A percentile compares a stretch with the other conserved stretches of the same genome.
Evolutionary conservation across 2,888 invertebrate species (phyloP).

Genomic region (Drosophila anomalata): DNA sequence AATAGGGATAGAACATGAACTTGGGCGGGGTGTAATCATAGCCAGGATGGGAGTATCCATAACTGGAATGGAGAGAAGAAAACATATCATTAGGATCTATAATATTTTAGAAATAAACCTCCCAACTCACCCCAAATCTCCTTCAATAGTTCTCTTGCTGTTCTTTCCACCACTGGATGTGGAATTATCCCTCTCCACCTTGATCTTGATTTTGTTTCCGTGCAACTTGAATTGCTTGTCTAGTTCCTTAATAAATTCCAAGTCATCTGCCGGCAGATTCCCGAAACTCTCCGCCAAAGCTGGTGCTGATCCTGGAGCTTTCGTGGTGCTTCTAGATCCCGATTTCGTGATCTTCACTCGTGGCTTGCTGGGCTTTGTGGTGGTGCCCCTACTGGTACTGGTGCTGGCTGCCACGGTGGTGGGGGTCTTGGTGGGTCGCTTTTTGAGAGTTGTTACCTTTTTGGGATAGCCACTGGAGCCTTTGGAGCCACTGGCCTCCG

Average conservation of each 20-base stretch:
- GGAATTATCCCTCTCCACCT: conserved; percentile 81
- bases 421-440: conserved; percentile 74
- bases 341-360: conserved; percentile 54
- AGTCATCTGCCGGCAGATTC: conserved; percentile 81
- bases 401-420: conserved; percentile 24
- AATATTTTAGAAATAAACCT: neutral
- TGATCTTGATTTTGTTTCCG: conserved; percentile 83
- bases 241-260: conserved; percentile 83
- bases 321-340: conserved; percentile 17
- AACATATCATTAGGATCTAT: conserved; percentile 82
- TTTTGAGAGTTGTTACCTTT: conserved; percentile 80
- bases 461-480: conserved; percentile 75
- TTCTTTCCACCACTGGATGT: conserved; percentile 61
- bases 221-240: conserved; percentile 83
- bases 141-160: conserved; percentile 89
- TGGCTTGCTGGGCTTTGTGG: conserved; percentile 66
- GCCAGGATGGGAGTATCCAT: conserved; percentile 81
- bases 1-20: conserved; percentile 89
- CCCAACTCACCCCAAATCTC: conserved; percentile 87
- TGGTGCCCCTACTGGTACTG: conserved; percentile 28
- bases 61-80: conserved; percentile 75
- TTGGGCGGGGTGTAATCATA: conserved; percentile 84
- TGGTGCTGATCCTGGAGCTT: conserved; percentile 36
- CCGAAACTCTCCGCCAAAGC: conserved; percentile 76
- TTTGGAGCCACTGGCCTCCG: conserved; percentile 38